These are phyloP conservation scores for Mechanitis mazaeus DNA, from an alignment of 2,888 invertebrate genomes.

Conservation along the genomic window DNA sequence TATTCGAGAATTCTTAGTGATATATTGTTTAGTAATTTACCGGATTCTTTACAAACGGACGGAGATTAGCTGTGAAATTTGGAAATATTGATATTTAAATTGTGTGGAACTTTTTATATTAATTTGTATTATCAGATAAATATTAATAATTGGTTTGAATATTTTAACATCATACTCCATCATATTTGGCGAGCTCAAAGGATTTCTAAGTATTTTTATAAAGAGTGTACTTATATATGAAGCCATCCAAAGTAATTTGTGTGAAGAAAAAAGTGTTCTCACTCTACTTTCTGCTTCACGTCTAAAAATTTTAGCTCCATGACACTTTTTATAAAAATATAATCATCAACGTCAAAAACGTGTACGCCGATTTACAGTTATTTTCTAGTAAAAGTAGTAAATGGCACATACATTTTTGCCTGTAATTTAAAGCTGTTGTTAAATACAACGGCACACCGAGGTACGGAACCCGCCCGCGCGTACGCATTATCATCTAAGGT, in stretches of 20 bases:
- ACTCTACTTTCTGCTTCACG: constrained; percentile 16
- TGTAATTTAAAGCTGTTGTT: constrained; percentile 31
- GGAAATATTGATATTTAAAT: constrained; percentile 15
- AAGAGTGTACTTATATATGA: constrained; percentile 24
- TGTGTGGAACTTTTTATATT: background rate
- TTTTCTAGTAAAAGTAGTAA: constrained; percentile 22
- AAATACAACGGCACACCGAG: constrained; percentile 33
- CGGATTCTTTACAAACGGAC: constrained; percentile 31
- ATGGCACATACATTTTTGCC: constrained; percentile 31
- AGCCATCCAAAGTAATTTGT: constrained; percentile 24
- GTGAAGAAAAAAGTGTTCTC: constrained; percentile 17
- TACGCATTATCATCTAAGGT: constrained; percentile 66
- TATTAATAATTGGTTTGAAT: constrained; percentile 3
- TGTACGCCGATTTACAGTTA: constrained; percentile 22
- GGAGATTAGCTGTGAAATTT: constrained; percentile 33
- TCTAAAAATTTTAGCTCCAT: constrained; percentile 22
- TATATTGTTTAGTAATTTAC: constrained; percentile 2
- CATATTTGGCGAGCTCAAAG: constrained; percentile 14
- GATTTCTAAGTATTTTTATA: constrained; percentile 25
- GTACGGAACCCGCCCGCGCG: constrained; percentile 48
- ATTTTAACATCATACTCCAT: constrained; percentile 20
- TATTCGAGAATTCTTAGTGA: constrained; percentile 4
- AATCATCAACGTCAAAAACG: constrained; percentile 16
- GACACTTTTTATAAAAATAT: constrained; percentile 29
- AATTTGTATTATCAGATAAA: constrained; percentile 2